A percentile compares a stretch with the other conserved stretches of the same genome.
phyloP scores from a whole-genome alignment of 2,113 vertebrate species.

The Micronycteris hirsuta region DNA sequence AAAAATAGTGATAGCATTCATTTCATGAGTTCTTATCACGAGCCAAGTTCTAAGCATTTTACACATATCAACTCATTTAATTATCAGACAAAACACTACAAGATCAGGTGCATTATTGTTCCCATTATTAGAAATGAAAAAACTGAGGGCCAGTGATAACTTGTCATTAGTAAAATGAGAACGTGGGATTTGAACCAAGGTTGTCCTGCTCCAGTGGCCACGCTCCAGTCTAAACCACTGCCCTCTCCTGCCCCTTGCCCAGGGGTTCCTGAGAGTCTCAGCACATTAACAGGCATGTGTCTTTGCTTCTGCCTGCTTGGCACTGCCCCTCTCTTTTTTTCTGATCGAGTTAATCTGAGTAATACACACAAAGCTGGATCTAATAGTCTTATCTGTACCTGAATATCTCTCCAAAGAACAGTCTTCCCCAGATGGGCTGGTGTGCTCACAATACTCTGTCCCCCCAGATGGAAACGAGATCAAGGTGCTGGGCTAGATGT shows the following conservation, averaged over 20 bases:
- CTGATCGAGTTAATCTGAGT: neutral
- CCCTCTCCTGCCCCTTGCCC: neutral
- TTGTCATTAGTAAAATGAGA: neutral
- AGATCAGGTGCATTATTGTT: neutral
- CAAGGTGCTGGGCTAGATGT: neutral
- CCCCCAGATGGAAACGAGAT: neutral
- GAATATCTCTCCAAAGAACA: neutral
- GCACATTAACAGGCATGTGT: neutral
- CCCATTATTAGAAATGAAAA: neutral
- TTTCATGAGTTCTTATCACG: neutral
- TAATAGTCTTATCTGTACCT: neutral
- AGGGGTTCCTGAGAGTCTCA: neutral
- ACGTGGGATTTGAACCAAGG: neutral
- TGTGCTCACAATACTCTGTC: neutral
- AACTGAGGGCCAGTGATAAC: neutral
- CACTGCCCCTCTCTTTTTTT: rapidly evolving
- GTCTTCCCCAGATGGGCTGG: neutral
- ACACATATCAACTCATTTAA: neutral
- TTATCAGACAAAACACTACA: neutral
- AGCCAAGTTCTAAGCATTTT: neutral
- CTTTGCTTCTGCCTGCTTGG: neutral
- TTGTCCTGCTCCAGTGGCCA: too few relatives aligned
- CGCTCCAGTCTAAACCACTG: neutral
- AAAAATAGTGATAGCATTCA: neutral
- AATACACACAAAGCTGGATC: neutral